Base-by-base conservation (phyloP, 2,797 vertebrate species). In the Xerus rutilus region DNA sequence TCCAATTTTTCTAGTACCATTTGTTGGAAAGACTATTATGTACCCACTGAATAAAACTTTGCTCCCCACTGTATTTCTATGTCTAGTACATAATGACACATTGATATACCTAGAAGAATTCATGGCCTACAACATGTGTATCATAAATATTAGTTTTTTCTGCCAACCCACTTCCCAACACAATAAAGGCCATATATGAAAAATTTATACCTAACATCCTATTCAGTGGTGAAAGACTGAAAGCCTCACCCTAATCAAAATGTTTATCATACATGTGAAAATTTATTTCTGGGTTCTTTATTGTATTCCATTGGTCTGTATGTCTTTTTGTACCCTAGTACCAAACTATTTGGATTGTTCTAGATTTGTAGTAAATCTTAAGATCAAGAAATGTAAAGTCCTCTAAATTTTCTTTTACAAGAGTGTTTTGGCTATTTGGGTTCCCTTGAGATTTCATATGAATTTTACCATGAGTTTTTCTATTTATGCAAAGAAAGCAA, bases 401-500 rank as follows among this genome's bases (percentile, higher is more conserved):
- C 39, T 70, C 15, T 4, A 73, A 69, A 28, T 73, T 28, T 76
- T 83, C 17, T 84, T 93, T 54, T 62, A 59, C 18, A 76, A 45
- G 49, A 69, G 4, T 79, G 43, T 87, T 91, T 86, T 93, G 35
- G 43, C 30, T 86, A 62, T 17, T 89, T n/a, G 15, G 6, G 5
- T 49, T 54, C 62, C 30, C n/a, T 92, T 86, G 59, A 91, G n/a
- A 57, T 65, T 47, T 62, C 47, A 59, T 69, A 35, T 83, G 30
- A 82, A 70, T 84, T 70, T 35, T 54, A 86, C 13, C 59, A 93
- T 81, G 32, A 67, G 14, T 70, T 78, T 86, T 84, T 93, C 49
- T 86, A 45, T 74, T 93, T 90, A 52, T 90, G 23, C 23, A 67
- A 67, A 90, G 72, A 78, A 70, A 84, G 39, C 39, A 73, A 77